A percentile compares a stretch with the other conserved stretches of the same genome.
Evolutionary conservation across 2,888 invertebrate genomes (phyloP).

Genomic region (Chymomyza fuscimana): DNA sequence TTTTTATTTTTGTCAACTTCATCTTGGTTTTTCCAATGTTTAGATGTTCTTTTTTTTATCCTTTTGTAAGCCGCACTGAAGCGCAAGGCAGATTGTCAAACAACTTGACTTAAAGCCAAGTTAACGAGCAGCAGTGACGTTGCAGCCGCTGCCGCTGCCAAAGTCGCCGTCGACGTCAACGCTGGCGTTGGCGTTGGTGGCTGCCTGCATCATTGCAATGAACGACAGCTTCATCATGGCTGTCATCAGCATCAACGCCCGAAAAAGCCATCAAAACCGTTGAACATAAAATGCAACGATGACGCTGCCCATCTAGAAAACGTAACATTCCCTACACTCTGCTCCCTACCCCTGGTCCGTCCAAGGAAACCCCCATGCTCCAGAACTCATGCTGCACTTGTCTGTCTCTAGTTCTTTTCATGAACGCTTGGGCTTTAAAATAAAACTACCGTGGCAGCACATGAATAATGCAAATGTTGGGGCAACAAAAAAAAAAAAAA

Average conservation of each 20-base stretch:
- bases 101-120: slow-evolving; percentile 68
- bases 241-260: slow-evolving; percentile 63
- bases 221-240: slow-evolving; percentile 67
- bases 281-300: slow-evolving; percentile 57
- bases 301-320: slow-evolving; percentile 19
- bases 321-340: background rate
- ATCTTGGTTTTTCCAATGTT: background rate
- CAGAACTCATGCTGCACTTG: slow-evolving; percentile 50
- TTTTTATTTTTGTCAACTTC: slow-evolving; percentile 1
- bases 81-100: slow-evolving; percentile 59
- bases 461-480: slow-evolving; percentile 67
- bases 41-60: background rate
- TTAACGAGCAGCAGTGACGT: slow-evolving; percentile 52
- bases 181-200: slow-evolving; percentile 1
- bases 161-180: background rate
- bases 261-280: slow-evolving; percentile 64
- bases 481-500: slow-evolving; percentile 31
- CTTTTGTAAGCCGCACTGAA: background rate
- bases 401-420: slow-evolving; percentile 50
- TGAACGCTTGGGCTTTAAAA: slow-evolving; percentile 65
- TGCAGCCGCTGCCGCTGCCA: background rate
- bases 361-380: slow-evolving; percentile 8
- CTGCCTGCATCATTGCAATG: slow-evolving; percentile 45
- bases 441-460: slow-evolving; percentile 61
- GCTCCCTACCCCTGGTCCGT: too few species aligned